These are phyloP conservation scores for Benitochromis conjunctus DNA, from an alignment of 2,113 vertebrate genomes.

Conservation along the genomic window DNA sequence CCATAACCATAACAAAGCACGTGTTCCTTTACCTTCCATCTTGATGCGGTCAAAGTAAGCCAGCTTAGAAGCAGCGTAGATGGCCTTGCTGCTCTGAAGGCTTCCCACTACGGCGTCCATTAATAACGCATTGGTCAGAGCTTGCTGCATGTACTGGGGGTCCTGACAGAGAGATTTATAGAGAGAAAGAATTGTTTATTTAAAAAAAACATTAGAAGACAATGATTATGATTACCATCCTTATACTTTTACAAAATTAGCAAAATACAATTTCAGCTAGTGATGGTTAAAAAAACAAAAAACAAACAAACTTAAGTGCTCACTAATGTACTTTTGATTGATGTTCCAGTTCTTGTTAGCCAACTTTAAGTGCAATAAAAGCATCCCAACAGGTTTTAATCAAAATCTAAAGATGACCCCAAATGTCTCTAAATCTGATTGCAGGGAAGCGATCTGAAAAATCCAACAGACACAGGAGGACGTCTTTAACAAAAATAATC, in stretches of 20 bases:
- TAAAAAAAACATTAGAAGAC: neutral
- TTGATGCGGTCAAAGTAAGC: slow-evolving; percentile 89
- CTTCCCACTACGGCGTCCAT: slow-evolving; percentile 96
- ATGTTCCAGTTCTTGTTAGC: neutral
- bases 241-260: neutral
- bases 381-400: too few species aligned
- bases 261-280: neutral
- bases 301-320: neutral
- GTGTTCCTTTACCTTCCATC: slow-evolving; percentile 77
- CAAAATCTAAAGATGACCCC: too few species aligned
- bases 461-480: too few species aligned
- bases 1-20: neutral
- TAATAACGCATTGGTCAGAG: slow-evolving; percentile 88
- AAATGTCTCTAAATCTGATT: too few species aligned
- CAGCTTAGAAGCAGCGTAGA: slow-evolving; percentile 90
- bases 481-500: too few species aligned
- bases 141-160: slow-evolving; percentile 93
- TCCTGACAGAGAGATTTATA: slow-evolving; percentile 73
- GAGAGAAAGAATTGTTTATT: neutral
- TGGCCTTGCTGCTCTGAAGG: slow-evolving; percentile 83
- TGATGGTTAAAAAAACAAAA: neutral
- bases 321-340: neutral
- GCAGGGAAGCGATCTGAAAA: too few species aligned
- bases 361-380: too few species aligned
- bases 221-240: neutral